Evolutionary conservation across 1,140 invertebrate genomes (phyloP).

Genomic region (Drosophila littoralis): DNA sequence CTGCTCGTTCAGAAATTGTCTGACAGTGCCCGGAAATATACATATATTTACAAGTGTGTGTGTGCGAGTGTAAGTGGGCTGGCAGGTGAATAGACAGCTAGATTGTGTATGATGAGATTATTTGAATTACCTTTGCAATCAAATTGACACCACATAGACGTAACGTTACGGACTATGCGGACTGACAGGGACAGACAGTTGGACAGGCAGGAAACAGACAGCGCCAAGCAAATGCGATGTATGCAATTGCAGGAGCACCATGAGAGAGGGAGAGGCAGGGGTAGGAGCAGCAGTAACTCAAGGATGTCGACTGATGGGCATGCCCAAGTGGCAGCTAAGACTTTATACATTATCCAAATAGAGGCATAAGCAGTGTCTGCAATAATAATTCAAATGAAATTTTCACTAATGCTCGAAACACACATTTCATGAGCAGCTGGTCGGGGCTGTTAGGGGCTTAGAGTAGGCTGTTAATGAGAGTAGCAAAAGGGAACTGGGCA

Average conservation of each 20-base stretch:
- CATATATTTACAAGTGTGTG: not conserved
- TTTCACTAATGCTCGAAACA: constrained; percentile 25
- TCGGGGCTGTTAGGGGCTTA: not conserved
- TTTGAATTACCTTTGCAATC: constrained; percentile 80
- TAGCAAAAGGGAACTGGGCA: constrained; percentile 8
- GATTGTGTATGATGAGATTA: constrained; percentile 71
- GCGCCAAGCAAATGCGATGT: constrained; percentile 15
- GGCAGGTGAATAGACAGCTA: constrained; percentile 25
- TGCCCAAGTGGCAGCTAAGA: constrained; percentile 39
- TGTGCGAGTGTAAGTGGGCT: not conserved
- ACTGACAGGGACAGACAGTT: constrained; percentile 50
- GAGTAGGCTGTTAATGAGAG: constrained; percentile 55
- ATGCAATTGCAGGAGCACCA: constrained; percentile 13
- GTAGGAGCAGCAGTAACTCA: not conserved
- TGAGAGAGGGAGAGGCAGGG: not conserved
- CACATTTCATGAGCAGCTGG: not conserved
- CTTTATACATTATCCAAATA: constrained; percentile 31
- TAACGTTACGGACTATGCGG: constrained; percentile 29
- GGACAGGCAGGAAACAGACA: constrained; percentile 44
- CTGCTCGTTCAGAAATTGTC: constrained; percentile 13
- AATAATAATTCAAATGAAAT: constrained; percentile 45
- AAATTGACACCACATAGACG: constrained; percentile 76
- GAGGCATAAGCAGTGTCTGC: not conserved
- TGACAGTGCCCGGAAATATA: constrained; percentile 19
- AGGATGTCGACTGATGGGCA: not conserved